Percentiles rank a stretch among this genome's conserved stretches.
phyloP scores from a whole-genome alignment of 2,797 vertebrate genomes.

The Perodicticus potto region DNA sequence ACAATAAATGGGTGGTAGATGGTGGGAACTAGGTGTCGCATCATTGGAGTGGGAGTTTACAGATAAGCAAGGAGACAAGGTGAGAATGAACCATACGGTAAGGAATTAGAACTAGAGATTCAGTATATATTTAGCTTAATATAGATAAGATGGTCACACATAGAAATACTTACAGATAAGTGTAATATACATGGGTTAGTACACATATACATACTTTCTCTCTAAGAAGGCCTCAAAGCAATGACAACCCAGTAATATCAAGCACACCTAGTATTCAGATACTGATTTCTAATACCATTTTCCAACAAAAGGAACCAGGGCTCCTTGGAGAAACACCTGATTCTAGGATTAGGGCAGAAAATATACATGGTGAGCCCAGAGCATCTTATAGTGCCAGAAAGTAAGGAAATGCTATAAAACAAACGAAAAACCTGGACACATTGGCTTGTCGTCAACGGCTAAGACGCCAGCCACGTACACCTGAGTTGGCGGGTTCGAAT shows the following conservation, averaged over 20 bases:
- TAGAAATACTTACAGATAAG: not conserved
- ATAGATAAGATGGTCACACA: slow-evolving; percentile 13
- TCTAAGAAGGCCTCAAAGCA: not conserved
- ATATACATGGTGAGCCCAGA: not conserved
- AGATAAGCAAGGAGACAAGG: not conserved
- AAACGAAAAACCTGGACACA: no score
- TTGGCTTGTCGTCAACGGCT: no score
- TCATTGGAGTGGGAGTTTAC: not conserved
- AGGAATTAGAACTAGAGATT: not conserved
- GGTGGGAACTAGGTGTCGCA: not conserved
- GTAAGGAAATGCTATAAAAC: not conserved
- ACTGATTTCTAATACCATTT: slow-evolving; percentile 43
- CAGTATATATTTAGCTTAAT: slow-evolving; percentile 31
- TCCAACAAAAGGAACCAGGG: slow-evolving; percentile 28
- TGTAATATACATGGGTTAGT: not conserved
- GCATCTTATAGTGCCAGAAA: not conserved
- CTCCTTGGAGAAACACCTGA: not conserved
- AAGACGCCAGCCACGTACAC: no score
- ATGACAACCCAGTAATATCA: not conserved
- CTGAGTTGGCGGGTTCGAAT: no score
- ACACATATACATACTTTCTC: slow-evolving; percentile 10
- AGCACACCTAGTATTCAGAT: not conserved
- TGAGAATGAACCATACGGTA: not conserved
- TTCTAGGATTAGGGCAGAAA: slow-evolving; percentile 6
- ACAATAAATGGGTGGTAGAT: slow-evolving; percentile 18